Evolutionary conservation across 2,113 vertebrate species (phyloP).

Genomic region (Phyllostomus hastatus): DNA sequence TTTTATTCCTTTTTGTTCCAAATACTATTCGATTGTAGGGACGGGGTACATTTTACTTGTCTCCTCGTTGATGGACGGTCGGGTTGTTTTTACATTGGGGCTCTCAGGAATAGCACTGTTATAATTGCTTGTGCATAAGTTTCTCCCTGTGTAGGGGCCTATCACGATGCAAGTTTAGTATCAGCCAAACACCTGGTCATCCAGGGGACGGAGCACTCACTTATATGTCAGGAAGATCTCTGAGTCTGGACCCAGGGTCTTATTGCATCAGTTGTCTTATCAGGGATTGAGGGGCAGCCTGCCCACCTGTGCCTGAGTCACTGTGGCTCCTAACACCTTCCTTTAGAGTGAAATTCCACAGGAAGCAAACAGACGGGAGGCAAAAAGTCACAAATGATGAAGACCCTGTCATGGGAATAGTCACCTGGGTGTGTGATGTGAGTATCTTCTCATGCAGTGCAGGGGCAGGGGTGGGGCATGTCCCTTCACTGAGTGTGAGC

Average conservation of each 20-base stretch:
- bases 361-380: neutral
- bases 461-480: no score
- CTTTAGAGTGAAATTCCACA: neutral
- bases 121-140: accelerated
- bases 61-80: neutral
- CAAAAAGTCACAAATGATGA: neutral
- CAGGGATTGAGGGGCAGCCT: accelerated
- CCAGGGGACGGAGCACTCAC: no score
- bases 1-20: no score
- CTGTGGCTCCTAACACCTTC: neutral
- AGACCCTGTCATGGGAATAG: slow-evolving; percentile 10
- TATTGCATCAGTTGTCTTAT: no score
- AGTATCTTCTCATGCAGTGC: accelerated
- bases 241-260: accelerated
- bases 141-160: neutral
- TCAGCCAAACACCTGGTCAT: neutral
- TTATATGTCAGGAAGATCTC: neutral
- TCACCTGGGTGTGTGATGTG: slow-evolving; percentile 26
- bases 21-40: neutral
- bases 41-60: no score
- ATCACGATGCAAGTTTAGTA: neutral
- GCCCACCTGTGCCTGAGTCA: neutral
- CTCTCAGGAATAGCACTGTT: neutral
- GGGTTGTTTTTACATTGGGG: neutral
- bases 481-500: neutral